These are phyloP conservation scores for Pangasius macronema DNA, from an alignment of 2,797 vertebrate species.

Conservation along the genomic window DNA sequence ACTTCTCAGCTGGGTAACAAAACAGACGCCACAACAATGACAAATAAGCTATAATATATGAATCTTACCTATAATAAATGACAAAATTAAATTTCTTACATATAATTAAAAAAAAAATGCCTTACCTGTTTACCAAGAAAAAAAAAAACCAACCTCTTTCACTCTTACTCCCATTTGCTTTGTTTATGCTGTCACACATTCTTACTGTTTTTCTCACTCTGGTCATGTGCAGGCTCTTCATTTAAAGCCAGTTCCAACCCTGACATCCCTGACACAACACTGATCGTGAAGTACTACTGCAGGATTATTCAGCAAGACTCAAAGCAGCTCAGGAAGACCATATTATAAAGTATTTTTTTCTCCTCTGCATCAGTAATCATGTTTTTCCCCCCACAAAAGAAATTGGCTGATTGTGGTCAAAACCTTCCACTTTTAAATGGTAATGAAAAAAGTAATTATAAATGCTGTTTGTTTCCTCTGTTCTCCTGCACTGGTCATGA, in stretches of 20 bases:
- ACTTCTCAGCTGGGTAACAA: not conserved
- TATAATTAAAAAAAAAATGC: not conserved
- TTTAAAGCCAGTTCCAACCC: not conserved
- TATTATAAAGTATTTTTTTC: not conserved
- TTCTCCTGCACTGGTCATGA: not conserved
- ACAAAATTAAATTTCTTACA: not conserved
- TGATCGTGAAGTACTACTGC: not conserved
- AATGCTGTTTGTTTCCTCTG: not conserved
- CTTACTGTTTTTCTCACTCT: not conserved
- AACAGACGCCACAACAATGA: not conserved
- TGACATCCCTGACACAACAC: not conserved
- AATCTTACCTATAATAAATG: not conserved
- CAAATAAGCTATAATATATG: not conserved
- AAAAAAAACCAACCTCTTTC: not conserved
- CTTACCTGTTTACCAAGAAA: not conserved
- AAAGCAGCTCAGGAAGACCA: not conserved
- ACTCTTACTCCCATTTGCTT: not conserved
- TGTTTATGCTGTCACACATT: not conserved
- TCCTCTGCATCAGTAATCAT: not conserved
- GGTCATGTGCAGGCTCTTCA: not conserved
- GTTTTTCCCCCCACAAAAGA: not conserved
- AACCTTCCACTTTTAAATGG: not conserved
- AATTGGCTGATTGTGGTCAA: not conserved
- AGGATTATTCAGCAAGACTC: not conserved
- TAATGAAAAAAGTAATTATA: not conserved